Evolutionary conservation across 2,113 vertebrate species (phyloP).

Genomic region (Pandion haliaetus): DNA sequence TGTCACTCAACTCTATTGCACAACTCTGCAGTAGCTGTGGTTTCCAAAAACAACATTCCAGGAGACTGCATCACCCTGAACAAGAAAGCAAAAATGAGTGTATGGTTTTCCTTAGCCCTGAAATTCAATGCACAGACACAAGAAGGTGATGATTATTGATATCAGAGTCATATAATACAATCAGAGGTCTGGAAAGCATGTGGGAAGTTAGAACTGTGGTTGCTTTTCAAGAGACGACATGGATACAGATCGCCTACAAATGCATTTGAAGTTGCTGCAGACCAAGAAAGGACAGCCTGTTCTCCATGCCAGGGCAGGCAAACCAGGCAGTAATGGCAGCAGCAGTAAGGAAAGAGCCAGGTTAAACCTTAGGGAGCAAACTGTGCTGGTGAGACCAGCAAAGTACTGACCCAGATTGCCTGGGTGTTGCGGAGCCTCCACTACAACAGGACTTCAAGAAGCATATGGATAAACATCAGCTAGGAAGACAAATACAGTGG

Average conservation of each 20-base stretch:
- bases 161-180: neutral
- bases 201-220: neutral
- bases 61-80: neutral
- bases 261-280: neutral
- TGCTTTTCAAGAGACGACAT: neutral
- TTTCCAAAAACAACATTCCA: conserved; percentile 43
- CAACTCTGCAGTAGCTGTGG: neutral
- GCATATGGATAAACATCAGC: neutral
- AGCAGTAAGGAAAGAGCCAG: neutral
- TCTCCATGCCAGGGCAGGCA: neutral
- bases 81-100: neutral
- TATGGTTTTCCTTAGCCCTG: neutral
- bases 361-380: neutral
- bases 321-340: neutral
- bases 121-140: neutral
- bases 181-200: neutral
- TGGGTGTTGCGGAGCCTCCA: neutral
- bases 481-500: neutral
- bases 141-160: neutral
- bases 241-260: neutral
- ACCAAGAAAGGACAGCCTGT: neutral
- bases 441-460: neutral
- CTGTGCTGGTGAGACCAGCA: neutral
- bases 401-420: neutral
- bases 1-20: neutral